phyloP scores from a whole-genome alignment of 2,888 invertebrate species.

The Busseola fusca region DNA sequence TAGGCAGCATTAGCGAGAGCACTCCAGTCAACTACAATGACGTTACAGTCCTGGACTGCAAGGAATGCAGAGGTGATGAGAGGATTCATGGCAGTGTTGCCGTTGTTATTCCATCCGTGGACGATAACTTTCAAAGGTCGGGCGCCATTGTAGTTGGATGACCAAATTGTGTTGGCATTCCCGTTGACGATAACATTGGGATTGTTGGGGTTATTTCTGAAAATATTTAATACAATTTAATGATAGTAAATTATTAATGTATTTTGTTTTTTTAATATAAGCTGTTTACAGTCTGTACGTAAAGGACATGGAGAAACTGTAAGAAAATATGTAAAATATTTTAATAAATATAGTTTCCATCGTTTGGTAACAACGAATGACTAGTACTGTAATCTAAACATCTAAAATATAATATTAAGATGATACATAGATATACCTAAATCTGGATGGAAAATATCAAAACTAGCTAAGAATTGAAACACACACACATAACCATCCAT shows the following conservation, averaged over 20 bases:
- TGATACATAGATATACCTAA: background rate
- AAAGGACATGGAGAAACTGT: background rate
- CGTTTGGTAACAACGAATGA: background rate
- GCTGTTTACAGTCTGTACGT: background rate
- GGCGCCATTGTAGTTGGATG: slow-evolving; percentile 69
- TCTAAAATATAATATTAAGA: background rate
- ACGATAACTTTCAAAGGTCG: slow-evolving; percentile 74
- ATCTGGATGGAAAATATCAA: background rate
- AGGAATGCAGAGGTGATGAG: slow-evolving; percentile 74
- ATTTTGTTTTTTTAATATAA: background rate
- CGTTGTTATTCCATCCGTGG: slow-evolving; percentile 79
- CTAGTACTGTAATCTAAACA: background rate
- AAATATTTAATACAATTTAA: slow-evolving; percentile 23
- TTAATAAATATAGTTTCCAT: background rate
- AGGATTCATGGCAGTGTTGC: slow-evolving; percentile 71
- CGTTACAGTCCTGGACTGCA: slow-evolving; percentile 71
- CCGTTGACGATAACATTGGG: slow-evolving; percentile 70
- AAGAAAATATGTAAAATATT: background rate
- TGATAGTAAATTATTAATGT: no score
- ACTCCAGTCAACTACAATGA: slow-evolving; percentile 79
- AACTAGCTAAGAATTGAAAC: background rate
- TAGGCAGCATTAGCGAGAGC: slow-evolving; percentile 68
- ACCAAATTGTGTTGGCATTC: slow-evolving; percentile 68
- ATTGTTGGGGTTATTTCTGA: slow-evolving; percentile 70
- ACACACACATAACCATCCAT: no score